Percentiles rank a stretch among this genome's conserved stretches.
These are phyloP conservation scores for Garra rufa DNA, from an alignment of 2,113 vertebrate genomes.

Conservation along the genomic window DNA sequence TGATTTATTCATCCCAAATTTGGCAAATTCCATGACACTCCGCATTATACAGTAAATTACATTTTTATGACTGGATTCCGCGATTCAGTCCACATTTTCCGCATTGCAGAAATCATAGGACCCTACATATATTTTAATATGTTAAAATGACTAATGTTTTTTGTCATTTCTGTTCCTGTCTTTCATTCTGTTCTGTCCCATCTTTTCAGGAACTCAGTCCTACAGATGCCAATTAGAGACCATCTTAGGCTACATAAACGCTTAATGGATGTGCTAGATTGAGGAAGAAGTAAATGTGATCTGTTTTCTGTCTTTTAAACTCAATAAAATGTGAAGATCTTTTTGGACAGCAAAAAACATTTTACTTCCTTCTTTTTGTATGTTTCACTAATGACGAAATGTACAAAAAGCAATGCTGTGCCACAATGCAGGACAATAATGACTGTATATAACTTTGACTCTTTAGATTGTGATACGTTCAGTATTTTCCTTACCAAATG, in stretches of 20 bases:
- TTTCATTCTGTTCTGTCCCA: too few species aligned
- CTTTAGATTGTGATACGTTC: slow-evolving; percentile 40
- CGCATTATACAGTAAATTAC: too few species aligned
- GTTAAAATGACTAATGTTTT: too few species aligned
- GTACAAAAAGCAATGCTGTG: slow-evolving; percentile 23
- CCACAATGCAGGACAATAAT: slow-evolving; percentile 17
- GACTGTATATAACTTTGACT: slow-evolving; percentile 39
- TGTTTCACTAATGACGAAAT: not conserved
- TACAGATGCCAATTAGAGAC: slow-evolving; percentile 47
- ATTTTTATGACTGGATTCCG: too few species aligned
- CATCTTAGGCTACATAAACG: not conserved
- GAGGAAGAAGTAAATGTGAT: not conserved
- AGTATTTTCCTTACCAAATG: slow-evolving; percentile 46
- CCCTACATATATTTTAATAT: not conserved
- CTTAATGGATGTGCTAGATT: not conserved
- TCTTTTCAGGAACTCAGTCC: slow-evolving; percentile 54
- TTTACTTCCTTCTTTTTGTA: slow-evolving; percentile 13
- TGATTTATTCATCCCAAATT: too few species aligned
- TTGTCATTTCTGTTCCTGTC: not conserved
- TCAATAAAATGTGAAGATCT: not conserved
- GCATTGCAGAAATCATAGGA: too few species aligned
- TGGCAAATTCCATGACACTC: too few species aligned
- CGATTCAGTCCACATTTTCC: too few species aligned
- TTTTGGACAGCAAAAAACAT: slow-evolving; percentile 3
- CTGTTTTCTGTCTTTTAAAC: slow-evolving; percentile 22